phyloP scores from a whole-genome alignment of 1,140 invertebrate species.

The Neuroterus valhalla region DNA sequence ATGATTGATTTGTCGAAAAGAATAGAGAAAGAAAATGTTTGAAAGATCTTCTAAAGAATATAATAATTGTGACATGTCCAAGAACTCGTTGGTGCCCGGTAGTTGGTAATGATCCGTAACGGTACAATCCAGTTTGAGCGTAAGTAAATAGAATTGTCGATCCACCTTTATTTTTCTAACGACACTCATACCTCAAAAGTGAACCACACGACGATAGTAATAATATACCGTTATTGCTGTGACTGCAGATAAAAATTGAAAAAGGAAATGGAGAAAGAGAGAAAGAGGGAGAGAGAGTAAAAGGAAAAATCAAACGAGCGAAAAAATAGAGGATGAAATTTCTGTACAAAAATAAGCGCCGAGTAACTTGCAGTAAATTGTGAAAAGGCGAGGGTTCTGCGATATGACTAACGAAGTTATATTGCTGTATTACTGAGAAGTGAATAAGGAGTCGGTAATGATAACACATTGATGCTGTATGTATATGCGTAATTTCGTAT shows the following conservation, averaged over 20 bases:
- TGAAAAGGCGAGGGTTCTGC: not conserved
- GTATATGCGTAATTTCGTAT: not conserved
- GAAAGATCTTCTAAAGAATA: too few species aligned
- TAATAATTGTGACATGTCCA: conserved; percentile 47
- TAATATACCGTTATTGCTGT: conserved; percentile 38
- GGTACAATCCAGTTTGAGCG: conserved; percentile 50
- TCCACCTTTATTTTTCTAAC: conserved; percentile 45
- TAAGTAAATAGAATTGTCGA: conserved; percentile 55
- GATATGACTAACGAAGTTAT: too few species aligned
- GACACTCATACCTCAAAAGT: conserved; percentile 34
- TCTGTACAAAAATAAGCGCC: conserved; percentile 10
- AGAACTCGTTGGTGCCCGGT: conserved; percentile 54
- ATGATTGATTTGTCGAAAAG: too few species aligned
- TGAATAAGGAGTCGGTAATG: too few species aligned
- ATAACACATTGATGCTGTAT: too few species aligned
- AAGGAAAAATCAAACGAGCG: conserved; percentile 43
- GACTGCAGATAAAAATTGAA: conserved; percentile 35
- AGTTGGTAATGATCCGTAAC: conserved; percentile 62
- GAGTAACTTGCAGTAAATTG: conserved; percentile 12
- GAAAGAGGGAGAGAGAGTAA: conserved; percentile 46
- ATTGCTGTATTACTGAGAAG: too few species aligned
- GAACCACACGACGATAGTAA: conserved; percentile 37
- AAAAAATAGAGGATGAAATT: conserved; percentile 8
- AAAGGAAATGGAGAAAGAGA: conserved; percentile 42
- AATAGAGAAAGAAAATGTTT: too few species aligned